Conservation (phyloP, 2,113 vertebrate genomes). For the Pantherophis guttatus region DNA sequence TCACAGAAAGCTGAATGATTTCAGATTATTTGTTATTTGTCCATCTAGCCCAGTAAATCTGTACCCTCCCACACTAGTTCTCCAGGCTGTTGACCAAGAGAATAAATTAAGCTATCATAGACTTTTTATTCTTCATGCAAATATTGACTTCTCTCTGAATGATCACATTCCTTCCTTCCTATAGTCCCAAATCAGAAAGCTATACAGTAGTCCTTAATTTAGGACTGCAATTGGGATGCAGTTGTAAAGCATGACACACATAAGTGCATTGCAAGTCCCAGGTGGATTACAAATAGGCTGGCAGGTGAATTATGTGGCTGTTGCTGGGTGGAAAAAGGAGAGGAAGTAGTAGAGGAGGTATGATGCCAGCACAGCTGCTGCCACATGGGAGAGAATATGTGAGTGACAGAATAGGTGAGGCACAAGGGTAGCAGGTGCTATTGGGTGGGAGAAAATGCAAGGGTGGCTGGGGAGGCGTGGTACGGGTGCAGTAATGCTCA, state of each 20-base stretch:
- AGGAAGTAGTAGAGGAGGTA: neutral
- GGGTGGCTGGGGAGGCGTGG: neutral
- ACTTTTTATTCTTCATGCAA: neutral
- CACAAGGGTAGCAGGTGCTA: neutral
- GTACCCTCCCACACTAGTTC: neutral
- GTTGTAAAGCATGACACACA: neutral
- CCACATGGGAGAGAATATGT: neutral
- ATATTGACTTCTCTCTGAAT: neutral
- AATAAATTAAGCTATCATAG: neutral
- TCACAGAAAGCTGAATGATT: neutral
- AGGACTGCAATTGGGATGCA: neutral
- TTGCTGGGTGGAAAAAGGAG: neutral
- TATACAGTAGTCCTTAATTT: neutral
- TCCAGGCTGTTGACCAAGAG: neutral
- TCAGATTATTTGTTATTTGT: neutral
- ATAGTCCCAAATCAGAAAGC: neutral
- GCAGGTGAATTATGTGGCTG: neutral
- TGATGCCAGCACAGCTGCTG: neutral
- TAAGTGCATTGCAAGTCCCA: neutral
- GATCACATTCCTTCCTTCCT: neutral
- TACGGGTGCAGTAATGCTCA: neutral
- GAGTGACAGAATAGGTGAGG: neutral
- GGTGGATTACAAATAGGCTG: neutral
- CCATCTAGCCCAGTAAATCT: neutral
- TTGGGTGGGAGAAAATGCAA: neutral